Evolutionary conservation across 2,797 vertebrate genomes (phyloP).

Genomic region (Spea hammondii): DNA sequence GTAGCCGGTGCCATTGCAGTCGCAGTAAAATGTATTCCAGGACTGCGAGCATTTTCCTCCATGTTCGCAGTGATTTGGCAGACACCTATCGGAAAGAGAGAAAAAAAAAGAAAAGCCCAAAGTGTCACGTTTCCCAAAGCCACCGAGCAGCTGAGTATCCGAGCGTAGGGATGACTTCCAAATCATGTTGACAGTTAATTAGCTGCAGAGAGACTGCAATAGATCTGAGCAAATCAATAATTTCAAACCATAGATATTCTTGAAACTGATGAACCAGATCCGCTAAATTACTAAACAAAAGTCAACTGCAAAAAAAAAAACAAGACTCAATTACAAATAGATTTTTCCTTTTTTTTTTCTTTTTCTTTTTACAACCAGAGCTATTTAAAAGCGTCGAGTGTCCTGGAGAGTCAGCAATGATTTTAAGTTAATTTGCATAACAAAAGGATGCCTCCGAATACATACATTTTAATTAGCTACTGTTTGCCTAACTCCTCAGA

Average conservation of each 20-base stretch:
- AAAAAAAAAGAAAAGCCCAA: slow-evolving; percentile 11
- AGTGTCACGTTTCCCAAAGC: slow-evolving; percentile 36
- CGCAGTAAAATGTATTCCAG: slow-evolving; percentile 87
- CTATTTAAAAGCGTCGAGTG: neutral
- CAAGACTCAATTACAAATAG: slow-evolving; percentile 23
- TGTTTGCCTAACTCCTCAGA: neutral
- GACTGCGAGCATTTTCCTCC: slow-evolving; percentile 87
- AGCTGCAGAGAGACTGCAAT: slow-evolving; percentile 39
- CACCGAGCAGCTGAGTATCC: slow-evolving; percentile 9
- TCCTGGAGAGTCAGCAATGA: neutral
- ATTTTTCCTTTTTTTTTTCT: neutral
- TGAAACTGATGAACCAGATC: slow-evolving; percentile 49
- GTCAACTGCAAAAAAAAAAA: slow-evolving; percentile 31
- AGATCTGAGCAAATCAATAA: slow-evolving; percentile 50
- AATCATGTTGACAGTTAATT: slow-evolving; percentile 47
- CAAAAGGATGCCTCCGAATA: slow-evolving; percentile 11
- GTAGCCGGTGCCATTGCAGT: slow-evolving; percentile 87
- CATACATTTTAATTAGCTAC: slow-evolving; percentile 20
- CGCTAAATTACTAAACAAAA: slow-evolving; percentile 43
- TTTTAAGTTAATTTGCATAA: slow-evolving; percentile 22
- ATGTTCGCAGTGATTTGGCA: slow-evolving; percentile 93
- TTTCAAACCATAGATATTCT: slow-evolving; percentile 42
- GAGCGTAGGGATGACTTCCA: slow-evolving; percentile 24
- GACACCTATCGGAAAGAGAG: slow-evolving; percentile 74
- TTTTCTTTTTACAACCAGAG: neutral